Conservation (phyloP, 2,888 invertebrate species). For the Tyria jacobaeae region DNA sequence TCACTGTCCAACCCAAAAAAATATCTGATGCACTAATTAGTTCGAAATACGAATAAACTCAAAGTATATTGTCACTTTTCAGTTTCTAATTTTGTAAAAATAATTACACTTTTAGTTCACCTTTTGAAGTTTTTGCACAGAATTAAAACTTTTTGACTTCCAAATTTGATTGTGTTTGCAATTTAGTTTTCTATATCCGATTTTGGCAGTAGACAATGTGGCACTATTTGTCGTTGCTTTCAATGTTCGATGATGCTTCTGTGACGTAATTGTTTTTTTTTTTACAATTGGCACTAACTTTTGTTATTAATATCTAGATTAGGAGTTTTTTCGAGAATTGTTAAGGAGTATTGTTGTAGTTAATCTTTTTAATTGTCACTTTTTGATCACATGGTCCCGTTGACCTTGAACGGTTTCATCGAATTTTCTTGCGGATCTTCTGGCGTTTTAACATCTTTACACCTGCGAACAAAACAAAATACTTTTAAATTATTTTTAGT, state of each 20-base stretch:
- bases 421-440: conserved; percentile 74
- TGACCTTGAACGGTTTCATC: conserved; percentile 52
- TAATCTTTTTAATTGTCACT: conserved; percentile 49
- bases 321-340: conserved; percentile 53
- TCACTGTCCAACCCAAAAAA: conserved; percentile 17
- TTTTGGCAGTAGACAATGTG: conserved; percentile 40
- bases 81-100: conserved; percentile 15
- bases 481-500: neutral
- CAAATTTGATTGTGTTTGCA: conserved; percentile 1
- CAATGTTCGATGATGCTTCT: conserved; percentile 58
- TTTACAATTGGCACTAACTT: conserved; percentile 65
- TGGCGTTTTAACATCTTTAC: conserved; percentile 72
- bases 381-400: conserved; percentile 66
- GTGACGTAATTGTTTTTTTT: conserved; percentile 39
- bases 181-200: conserved; percentile 7
- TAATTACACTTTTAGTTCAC: conserved; percentile 8
- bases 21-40: conserved; percentile 9
- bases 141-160: conserved; percentile 3
- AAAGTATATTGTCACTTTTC: conserved; percentile 15
- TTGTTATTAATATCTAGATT: conserved; percentile 51
- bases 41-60: neutral
- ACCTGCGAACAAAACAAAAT: conserved; percentile 61
- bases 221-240: conserved; percentile 63
- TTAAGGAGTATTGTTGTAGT: conserved; percentile 66
- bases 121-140: conserved; percentile 1